Evolutionary conservation across 2,797 vertebrate genomes (phyloP).

Genomic region (Poeciliopsis infans): DNA sequence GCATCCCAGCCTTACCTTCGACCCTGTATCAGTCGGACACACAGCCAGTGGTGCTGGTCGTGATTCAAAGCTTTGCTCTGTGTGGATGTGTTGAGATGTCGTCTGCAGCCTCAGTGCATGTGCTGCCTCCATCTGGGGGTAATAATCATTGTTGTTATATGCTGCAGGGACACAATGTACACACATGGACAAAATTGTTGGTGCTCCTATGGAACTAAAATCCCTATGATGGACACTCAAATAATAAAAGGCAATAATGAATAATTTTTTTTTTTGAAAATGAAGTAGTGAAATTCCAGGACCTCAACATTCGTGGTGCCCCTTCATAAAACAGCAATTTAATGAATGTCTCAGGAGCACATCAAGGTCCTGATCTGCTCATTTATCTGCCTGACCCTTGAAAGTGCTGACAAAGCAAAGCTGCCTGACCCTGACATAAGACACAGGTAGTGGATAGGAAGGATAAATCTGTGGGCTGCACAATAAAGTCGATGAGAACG

Average conservation of each 20-base stretch:
- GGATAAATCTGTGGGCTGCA: background rate
- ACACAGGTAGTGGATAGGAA: slow-evolving; percentile 35
- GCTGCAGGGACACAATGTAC: background rate
- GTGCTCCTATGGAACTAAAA: background rate
- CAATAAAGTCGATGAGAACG: slow-evolving; percentile 7
- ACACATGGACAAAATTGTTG: too few species aligned
- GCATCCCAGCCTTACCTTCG: background rate
- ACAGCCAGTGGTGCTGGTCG: background rate
- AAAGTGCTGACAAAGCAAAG: slow-evolving; percentile 37
- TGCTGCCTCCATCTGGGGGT: background rate
- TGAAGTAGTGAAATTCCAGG: too few species aligned
- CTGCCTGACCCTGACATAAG: slow-evolving; percentile 1
- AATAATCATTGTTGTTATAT: background rate
- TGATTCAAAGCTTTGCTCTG: background rate
- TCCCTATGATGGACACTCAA: background rate
- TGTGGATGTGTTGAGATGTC: background rate
- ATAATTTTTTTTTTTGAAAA: too few species aligned
- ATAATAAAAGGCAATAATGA: background rate
- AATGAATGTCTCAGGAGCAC: slow-evolving; percentile 22
- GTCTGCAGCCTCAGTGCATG: background rate
- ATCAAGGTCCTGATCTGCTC: background rate
- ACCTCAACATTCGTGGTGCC: too few species aligned
- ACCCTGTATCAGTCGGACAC: background rate
- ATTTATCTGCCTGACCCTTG: slow-evolving; percentile 44
- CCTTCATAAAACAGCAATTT: slow-evolving; percentile 10